Conservation (phyloP, 2,888 invertebrate species). For the Drosophila birchii region DNA sequence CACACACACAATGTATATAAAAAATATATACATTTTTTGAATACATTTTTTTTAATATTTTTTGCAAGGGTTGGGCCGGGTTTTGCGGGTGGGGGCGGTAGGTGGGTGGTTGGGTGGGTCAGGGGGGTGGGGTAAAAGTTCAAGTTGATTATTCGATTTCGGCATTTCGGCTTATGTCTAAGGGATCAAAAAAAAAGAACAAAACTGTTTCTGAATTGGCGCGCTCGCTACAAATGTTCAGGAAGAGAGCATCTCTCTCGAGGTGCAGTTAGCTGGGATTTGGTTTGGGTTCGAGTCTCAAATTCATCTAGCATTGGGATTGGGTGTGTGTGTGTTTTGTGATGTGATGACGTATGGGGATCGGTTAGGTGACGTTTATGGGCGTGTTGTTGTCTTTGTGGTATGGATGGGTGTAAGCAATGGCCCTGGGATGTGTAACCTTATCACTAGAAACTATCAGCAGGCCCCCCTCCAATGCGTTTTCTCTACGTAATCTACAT, state of each 20-base stretch:
- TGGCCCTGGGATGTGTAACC: constrained; percentile 29
- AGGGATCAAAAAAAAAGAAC: constrained; percentile 31
- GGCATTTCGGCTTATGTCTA: constrained; percentile 66
- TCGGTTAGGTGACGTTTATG: constrained; percentile 28
- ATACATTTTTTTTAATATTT: constrained; percentile 24
- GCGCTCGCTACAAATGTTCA: constrained; percentile 31
- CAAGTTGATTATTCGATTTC: constrained; percentile 81
- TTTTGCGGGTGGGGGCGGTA: constrained; percentile 35
- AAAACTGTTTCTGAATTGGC: constrained; percentile 53
- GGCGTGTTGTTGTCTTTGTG: constrained; percentile 3
- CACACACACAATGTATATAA: constrained; percentile 35
- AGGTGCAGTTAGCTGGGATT: constrained; percentile 28
- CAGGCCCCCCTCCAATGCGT: constrained; percentile 14
- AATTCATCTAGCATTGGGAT: constrained; percentile 9
- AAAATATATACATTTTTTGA: constrained; percentile 17
- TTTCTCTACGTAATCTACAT: constrained; percentile 12
- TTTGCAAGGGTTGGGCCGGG: constrained; percentile 47
- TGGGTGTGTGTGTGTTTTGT: constrained; percentile 19
- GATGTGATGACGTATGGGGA: constrained; percentile 17
- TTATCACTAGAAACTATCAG: constrained; percentile 12
- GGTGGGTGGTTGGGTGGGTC: constrained; percentile 47
- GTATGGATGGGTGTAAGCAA: constrained; percentile 31
- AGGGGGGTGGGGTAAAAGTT: constrained; percentile 74
- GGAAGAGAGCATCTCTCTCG: constrained; percentile 4
- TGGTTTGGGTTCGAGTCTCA: constrained; percentile 9